Evolutionary conservation across 2,113 vertebrate genomes (phyloP).

Genomic region (Pholis gunnellus): DNA sequence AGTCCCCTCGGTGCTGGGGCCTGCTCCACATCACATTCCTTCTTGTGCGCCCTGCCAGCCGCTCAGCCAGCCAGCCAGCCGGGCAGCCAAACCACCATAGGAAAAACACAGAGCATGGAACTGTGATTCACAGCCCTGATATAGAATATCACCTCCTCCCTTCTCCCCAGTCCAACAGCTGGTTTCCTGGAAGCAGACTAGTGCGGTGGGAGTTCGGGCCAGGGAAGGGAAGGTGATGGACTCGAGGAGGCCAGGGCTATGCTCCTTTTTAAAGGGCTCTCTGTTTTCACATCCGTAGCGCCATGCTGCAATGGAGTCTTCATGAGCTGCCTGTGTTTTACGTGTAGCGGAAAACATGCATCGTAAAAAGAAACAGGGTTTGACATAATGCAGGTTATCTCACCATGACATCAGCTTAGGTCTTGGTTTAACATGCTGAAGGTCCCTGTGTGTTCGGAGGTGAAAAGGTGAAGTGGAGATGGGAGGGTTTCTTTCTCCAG

Average conservation of each 20-base stretch:
- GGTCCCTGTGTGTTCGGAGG: conserved; percentile 24
- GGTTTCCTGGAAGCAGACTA: conserved; percentile 80
- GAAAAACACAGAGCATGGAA: conserved; percentile 82
- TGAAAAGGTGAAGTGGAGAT: conserved; percentile 48
- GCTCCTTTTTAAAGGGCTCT: conserved; percentile 67
- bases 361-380: conserved; percentile 36
- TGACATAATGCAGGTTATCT: conserved; percentile 55
- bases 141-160: conserved; percentile 79
- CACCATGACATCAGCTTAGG: conserved; percentile 45
- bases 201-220: conserved; percentile 58
- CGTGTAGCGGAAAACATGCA: conserved; percentile 34
- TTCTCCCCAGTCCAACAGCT: conserved; percentile 76
- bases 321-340: conserved; percentile 37
- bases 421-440: conserved; percentile 50
- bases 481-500: conserved; percentile 45
- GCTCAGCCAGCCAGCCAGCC: conserved; percentile 58
- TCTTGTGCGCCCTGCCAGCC: conserved; percentile 59
- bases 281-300: conserved; percentile 61
- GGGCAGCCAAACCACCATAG: conserved; percentile 74
- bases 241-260: conserved; percentile 39
- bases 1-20: conserved; percentile 54
- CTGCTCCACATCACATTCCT: conserved; percentile 76
- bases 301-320: conserved; percentile 23
- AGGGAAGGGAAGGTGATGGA: conserved; percentile 35
- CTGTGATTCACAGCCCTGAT: conserved; percentile 83